Evolutionary conservation across 2,797 vertebrate species (phyloP), one percentile per base, ranked within the genome.

Genomic region (Chanos chanos): DNA sequence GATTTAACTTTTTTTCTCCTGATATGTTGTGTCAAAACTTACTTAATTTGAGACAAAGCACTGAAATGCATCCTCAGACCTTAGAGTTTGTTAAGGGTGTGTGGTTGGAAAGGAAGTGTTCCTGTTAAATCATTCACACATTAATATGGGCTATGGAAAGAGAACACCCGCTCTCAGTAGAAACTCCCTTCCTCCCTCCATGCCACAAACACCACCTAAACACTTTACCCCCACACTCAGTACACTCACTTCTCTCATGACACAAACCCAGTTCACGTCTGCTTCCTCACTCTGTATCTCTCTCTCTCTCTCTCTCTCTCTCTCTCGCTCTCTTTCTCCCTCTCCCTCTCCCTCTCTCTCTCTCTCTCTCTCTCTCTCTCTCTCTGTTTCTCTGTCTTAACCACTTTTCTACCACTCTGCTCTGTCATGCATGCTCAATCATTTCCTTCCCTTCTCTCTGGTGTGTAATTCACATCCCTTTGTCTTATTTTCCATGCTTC

Each of bases 161-260:
- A 51, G 24, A 60, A 21, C 41, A n/a, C 12, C 43, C 48, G 61
- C 24, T 50, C 30, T 54, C 33, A 48, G 7, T 53, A 50, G 4
- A 10, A 45, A 48, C 52, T 13, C 19, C 2, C 34, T 48, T 13
- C 64, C 40, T 44, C 52, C 19, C 55, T 59, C 9, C 55, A 25
- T 49, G 45, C 18, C 61, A 64, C 40, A 24, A 44, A 44, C 55
- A 57, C 30, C 44, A 40, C 25, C 10, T 8, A 41, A 33, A 16
- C 13, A 15, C 1, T 54, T 47, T 52, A 52, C 67, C 13, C 41
- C 43, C 58, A 54, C 22, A 47, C 44, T 57, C 44, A 27, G 5
- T n/a, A 15, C 12, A 56, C 51, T 41, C 37, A 12, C 45, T n/a
- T n/a, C n/a, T n/a, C n/a, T 36, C 31, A 66, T 21, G 31, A 41